A percentile compares a stretch with the other conserved stretches of the same genome.
Conservation (phyloP, 53 echinoderm and acorn worm species). For the Crossaster papposus region DNA sequence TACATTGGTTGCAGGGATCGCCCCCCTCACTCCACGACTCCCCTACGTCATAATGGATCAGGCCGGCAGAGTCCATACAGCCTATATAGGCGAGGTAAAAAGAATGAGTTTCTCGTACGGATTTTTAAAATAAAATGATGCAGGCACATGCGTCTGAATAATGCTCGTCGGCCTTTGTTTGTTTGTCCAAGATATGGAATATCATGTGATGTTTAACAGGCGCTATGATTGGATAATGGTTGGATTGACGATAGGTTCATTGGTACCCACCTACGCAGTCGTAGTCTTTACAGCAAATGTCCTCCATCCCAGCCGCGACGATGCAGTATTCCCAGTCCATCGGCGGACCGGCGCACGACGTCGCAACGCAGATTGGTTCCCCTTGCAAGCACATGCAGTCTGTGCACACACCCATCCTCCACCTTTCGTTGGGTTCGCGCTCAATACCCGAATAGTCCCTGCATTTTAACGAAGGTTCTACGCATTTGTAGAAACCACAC, state of each 20-base stretch:
- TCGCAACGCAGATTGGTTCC: not conserved
- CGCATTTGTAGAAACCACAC: not conserved
- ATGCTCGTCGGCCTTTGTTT: no score
- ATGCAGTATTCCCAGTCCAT: conserved; percentile 26
- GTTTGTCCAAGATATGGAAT: no score
- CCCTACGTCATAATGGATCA: conserved; percentile 9
- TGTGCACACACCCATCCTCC: conserved; percentile 46
- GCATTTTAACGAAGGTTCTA: not conserved
- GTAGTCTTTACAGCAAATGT: conserved; percentile 23
- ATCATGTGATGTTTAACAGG: no score
- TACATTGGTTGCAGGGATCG: conserved; percentile 3
- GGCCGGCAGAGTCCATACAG: conserved; percentile 16
- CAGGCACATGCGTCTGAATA: no score
- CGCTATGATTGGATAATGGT: no score
- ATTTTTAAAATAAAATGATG: no score
- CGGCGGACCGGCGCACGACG: conserved; percentile 15
- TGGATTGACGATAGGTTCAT: no score
- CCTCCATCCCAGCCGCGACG: not conserved
- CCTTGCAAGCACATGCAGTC: conserved; percentile 34
- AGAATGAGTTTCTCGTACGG: no score
- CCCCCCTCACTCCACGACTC: conserved; percentile 2
- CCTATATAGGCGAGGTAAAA: no score
- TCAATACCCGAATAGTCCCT: not conserved
- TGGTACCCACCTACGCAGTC: conserved; percentile 14
- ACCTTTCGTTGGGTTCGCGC: not conserved